These are phyloP conservation scores for Mastomys natalensis DNA, from an alignment of 2,113 vertebrate genomes.

Conservation along the genomic window DNA sequence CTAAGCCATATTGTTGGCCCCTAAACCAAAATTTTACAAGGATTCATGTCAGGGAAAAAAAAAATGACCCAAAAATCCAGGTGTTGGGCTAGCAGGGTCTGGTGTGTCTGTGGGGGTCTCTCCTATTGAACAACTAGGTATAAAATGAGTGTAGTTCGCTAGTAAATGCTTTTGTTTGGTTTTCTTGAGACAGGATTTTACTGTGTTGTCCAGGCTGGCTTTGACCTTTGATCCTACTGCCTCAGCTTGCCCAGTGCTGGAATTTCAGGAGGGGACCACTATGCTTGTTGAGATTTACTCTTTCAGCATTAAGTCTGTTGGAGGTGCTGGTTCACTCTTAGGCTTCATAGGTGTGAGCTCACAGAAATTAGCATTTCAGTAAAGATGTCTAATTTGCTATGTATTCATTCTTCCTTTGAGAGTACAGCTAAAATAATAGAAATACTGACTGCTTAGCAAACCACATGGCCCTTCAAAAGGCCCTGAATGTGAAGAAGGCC, in stretches of 20 bases:
- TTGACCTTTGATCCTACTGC: neutral
- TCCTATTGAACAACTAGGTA: slow-evolving; percentile 32
- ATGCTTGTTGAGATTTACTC: neutral
- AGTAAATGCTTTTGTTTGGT: neutral
- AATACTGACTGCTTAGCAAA: neutral
- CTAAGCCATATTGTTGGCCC: neutral
- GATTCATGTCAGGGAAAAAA: slow-evolving; percentile 4
- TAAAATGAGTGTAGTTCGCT: neutral
- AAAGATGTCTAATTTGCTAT: neutral
- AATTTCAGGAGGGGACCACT: neutral
- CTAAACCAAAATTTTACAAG: neutral
- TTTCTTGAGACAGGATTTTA: neutral
- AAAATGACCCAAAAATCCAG: neutral
- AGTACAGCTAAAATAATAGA: neutral
- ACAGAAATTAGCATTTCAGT: slow-evolving; percentile 39
- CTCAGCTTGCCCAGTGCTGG: neutral
- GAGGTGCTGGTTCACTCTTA: neutral
- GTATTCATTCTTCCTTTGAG: neutral
- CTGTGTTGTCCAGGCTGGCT: neutral
- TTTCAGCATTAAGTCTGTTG: neutral
- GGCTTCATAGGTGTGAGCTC: neutral
- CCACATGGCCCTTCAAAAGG: neutral
- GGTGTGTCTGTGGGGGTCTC: neutral
- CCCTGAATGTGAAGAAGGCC: neutral
- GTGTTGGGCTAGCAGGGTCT: neutral